phyloP scores from a whole-genome alignment of 2,888 invertebrate genomes.

The Oscheius sp. region DNA sequence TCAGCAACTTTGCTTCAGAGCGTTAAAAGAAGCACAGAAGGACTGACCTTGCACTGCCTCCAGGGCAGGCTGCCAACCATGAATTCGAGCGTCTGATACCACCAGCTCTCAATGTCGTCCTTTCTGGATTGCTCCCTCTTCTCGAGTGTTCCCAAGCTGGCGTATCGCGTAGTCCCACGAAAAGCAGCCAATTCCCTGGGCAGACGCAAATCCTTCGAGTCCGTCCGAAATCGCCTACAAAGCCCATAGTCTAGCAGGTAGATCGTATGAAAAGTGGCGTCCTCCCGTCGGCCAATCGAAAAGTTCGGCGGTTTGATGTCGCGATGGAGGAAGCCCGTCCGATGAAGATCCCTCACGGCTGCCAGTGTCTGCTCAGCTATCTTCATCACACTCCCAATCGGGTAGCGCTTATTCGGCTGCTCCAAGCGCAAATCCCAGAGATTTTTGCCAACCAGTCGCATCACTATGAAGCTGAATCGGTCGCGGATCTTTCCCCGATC shows the following conservation, averaged over 20 bases:
- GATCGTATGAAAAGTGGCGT: constrained; percentile 34
- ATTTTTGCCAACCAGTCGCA: constrained; percentile 57
- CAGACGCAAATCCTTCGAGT: constrained; percentile 33
- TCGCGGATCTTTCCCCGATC: constrained; percentile 45
- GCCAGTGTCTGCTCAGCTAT: constrained; percentile 48
- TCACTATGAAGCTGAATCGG: constrained; percentile 55
- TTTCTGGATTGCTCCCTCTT: constrained; percentile 43
- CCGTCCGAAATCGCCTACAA: constrained; percentile 31
- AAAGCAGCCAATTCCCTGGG: constrained; percentile 39
- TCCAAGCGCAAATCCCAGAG: constrained; percentile 58
- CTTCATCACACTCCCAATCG: constrained; percentile 34
- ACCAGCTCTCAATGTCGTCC: constrained; percentile 51
- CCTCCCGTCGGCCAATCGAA: constrained; percentile 42
- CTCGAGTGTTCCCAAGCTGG: constrained; percentile 36
- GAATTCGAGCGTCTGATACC: constrained; percentile 48
- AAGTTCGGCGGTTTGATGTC: constrained; percentile 58
- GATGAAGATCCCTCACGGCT: constrained; percentile 45
- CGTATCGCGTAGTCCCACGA: constrained; percentile 48
- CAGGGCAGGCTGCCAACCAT: constrained; percentile 40
- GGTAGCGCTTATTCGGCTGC: constrained; percentile 33
- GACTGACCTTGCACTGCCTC: constrained; percentile 33
- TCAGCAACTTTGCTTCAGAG: background rate
- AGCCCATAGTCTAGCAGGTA: constrained; percentile 47
- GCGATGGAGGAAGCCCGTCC: constrained; percentile 36
- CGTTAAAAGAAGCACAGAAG: too few relatives aligned